Conservation (phyloP, 2,888 invertebrate genomes). For the Aromia moschata region DNA sequence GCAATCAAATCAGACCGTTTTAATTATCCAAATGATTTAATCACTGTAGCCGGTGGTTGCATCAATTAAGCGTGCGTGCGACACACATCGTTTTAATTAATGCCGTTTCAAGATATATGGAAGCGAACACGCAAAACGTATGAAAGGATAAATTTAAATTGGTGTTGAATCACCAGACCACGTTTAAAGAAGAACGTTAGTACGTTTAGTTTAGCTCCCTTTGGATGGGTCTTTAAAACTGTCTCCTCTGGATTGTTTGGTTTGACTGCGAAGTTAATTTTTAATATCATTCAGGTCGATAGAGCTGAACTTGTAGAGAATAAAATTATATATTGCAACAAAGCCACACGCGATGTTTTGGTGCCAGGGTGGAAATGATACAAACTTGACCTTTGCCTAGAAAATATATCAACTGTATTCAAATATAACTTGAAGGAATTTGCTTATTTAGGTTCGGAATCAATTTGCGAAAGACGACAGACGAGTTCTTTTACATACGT, state of each 20-base stretch:
- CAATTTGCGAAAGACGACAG: too few species aligned
- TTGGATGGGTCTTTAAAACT: too few species aligned
- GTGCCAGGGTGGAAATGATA: conserved; percentile 56
- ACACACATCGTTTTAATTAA: not conserved
- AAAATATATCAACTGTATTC: conserved; percentile 18
- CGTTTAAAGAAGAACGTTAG: too few species aligned
- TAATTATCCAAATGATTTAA: conserved; percentile 10
- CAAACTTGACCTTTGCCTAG: conserved; percentile 56
- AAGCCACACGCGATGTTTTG: conserved; percentile 55
- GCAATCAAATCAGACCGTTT: conserved; percentile 14
- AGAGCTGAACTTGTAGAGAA: conserved; percentile 8
- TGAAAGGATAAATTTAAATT: too few species aligned
- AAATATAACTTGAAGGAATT: not conserved
- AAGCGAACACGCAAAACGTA: too few species aligned
- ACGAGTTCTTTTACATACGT: too few species aligned
- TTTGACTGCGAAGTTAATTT: not conserved
- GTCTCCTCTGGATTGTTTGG: not conserved
- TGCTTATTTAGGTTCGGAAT: not conserved
- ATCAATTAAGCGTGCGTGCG: conserved; percentile 1
- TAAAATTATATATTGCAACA: conserved; percentile 43
- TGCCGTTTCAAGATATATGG: not conserved
- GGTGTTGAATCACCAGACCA: too few species aligned
- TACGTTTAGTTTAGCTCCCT: too few species aligned
- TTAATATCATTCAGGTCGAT: conserved; percentile 5
- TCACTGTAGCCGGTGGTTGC: conserved; percentile 1